Evolutionary conservation across 2,797 vertebrate genomes (phyloP).

Genomic region (Pangasius mekongensis): DNA sequence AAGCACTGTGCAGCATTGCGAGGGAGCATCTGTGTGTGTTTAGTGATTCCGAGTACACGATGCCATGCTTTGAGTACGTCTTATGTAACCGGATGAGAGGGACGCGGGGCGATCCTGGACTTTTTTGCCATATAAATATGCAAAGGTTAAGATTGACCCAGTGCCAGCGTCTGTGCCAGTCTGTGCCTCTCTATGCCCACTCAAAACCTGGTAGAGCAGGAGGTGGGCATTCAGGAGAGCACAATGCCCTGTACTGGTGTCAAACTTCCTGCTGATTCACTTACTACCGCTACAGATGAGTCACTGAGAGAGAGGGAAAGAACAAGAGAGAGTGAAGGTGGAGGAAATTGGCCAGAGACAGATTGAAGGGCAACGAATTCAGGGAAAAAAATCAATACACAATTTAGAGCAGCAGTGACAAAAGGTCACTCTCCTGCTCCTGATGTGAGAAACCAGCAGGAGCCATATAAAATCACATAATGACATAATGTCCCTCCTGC

Average conservation of each 20-base stretch:
- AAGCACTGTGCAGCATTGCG: slow-evolving; percentile 20
- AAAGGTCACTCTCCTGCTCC: slow-evolving; percentile 10
- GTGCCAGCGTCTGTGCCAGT: neutral
- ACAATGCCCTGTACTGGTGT: slow-evolving; percentile 15
- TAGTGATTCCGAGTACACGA: slow-evolving; percentile 13
- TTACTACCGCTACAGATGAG: slow-evolving; percentile 21
- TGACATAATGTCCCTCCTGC: slow-evolving; percentile 37
- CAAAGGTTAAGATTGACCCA: slow-evolving; percentile 34
- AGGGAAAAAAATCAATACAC: slow-evolving; percentile 23
- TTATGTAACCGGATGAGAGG: slow-evolving; percentile 56
- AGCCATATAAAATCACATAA: slow-evolving; percentile 24
- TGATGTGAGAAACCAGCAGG: neutral
- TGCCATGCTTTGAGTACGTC: slow-evolving; percentile 29
- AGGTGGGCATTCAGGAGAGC: slow-evolving; percentile 38
- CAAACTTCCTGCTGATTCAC: slow-evolving; percentile 41
- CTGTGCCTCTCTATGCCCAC: slow-evolving; percentile 20
- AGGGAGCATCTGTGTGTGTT: slow-evolving; percentile 32
- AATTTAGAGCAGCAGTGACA: slow-evolving; percentile 22
- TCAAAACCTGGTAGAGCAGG: slow-evolving; percentile 36
- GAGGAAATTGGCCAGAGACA: slow-evolving; percentile 5
- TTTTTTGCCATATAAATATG: slow-evolving; percentile 40
- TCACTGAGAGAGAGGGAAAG: neutral
- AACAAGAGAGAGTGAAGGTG: neutral
- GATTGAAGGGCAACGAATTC: neutral
- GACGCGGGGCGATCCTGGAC: slow-evolving; percentile 31